Evolutionary conservation across 35 echinoderm and acorn worm species (phyloP), one percentile per base, ranked within the genome.

Genomic region (Eucidaris tribuloides): DNA sequence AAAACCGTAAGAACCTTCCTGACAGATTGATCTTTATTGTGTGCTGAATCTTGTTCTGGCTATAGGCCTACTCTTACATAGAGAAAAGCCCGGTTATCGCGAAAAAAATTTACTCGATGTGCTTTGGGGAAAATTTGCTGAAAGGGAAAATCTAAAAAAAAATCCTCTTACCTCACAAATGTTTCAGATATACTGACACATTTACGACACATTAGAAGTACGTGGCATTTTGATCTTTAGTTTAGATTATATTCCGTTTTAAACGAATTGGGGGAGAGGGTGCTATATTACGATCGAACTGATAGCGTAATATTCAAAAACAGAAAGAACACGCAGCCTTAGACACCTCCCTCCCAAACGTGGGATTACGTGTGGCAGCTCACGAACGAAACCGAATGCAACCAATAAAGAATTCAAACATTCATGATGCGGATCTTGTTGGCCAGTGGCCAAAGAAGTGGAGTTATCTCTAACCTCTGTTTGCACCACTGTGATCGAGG

Each of bases 391-490:
- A 45, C 84, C 7, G 33, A n/a, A 71, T 39, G 46, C 79, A 2
- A 71, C 22, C 24, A 42, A 44, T 15, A 62, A 78, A 11, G 61
- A 91, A 39, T 71, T 52, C 52, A 91, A 85, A 29, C 19, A 37
- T 3, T 76, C 79, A 1, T 90, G n/a, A n/a, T n/a, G n/a, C n/a
- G n/a, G n/a, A n/a, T n/a, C n/a, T 62, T 25, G 65, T 78, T 3
- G 65, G 78, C 7, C 77, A 30, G 33, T 79, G 87, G 20, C 64
- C 79, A 14, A 94, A 94, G 33, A 96, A 96, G 46, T 89, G 90
- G 45, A 61, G 72, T 2, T 90, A 89, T 35, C 58, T 15, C 81
- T 18, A 78, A 90, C 46, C n/a, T n/a, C n/a, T n/a, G n/a, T n/a
- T n/a, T n/a, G n/a, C n/a, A n/a, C n/a, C n/a, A n/a, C n/a, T n/a